Base-by-base conservation (phyloP, 64 coral and sea anemone species). In the Anthopleura sola region DNA sequence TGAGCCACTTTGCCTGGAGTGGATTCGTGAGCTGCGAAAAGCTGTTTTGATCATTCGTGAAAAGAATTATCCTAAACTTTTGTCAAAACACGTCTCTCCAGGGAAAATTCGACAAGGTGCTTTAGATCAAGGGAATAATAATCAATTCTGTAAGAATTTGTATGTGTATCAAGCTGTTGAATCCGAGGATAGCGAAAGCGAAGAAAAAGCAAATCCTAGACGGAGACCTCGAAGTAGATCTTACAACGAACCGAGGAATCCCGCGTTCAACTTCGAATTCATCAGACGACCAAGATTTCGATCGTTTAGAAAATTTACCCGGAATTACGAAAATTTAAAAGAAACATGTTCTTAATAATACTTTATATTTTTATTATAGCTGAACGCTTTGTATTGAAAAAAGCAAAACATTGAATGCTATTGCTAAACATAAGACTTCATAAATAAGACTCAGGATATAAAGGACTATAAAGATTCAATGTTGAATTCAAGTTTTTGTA, bases 1-100 rank as follows among this genome's bases (percentile, higher is more conserved):
- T 68, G 83, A 84, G 54, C 38, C 88, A 20, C 68, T 81, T 40
- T 90, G 88, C 32, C 26, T 83, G 55, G 74, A 83, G 49, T 90
- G 88, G 88, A 84, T 83, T 75, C 76, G 76, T 33, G 76, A 44
- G 18, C 24, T 79, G 9, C 38, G 76, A 79, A 79, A 79, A 79
- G 37, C 44, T 21, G 76, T 79, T 47, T 44, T 79, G 76, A 79
- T 23, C 36, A 40, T 79, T n/a, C 44, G 44, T 13, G 76, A 79
- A 24, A 38, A 77, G 32, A 77, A 40, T 77, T 20, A 56, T 18
- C 9, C 40, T 44, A 44, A 44, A 44, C 40, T n/a, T 34, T 15
- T 71, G 0, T 38, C 76, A 36, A 31, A 15, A 32, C 66, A 11
- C 2, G n/a, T n/a, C n/a, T 79, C 38, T 11, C 15, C 76, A 19